Percentiles rank a stretch among this genome's conserved stretches.
Evolutionary conservation across 2,888 invertebrate species (phyloP).

Genomic region (Alloplasta piceator): DNA sequence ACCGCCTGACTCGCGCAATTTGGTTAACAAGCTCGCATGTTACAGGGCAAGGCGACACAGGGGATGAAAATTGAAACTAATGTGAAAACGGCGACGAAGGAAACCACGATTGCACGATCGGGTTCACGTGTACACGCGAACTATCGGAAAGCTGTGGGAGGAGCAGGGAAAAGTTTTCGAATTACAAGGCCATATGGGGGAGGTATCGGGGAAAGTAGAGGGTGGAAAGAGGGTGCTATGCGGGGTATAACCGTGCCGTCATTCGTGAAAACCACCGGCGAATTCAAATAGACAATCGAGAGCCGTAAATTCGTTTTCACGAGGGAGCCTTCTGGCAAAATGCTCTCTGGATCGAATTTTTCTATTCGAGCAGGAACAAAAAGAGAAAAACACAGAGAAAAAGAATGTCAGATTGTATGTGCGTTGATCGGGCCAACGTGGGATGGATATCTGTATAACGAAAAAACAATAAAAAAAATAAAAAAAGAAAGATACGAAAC

Average conservation of each 20-base stretch:
- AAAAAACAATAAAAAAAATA: slow-evolving; percentile 5
- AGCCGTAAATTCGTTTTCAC: background rate
- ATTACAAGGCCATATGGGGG: slow-evolving; percentile 20
- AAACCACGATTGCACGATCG: slow-evolving; percentile 34
- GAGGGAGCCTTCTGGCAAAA: background rate
- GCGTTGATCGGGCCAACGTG: background rate
- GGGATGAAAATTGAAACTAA: slow-evolving; percentile 32
- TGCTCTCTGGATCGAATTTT: slow-evolving; percentile 16
- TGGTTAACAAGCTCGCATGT: too few relatives aligned
- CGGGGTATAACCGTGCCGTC: background rate
- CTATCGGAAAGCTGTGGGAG: background rate
- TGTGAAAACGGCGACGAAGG: slow-evolving; percentile 29
- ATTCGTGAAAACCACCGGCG: background rate
- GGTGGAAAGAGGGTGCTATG: background rate
- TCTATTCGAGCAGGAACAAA: background rate
- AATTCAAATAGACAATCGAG: slow-evolving; percentile 2
- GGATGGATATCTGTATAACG: too few relatives aligned
- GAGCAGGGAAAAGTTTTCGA: slow-evolving; percentile 27
- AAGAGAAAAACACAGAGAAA: background rate
- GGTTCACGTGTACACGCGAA: slow-evolving; percentile 11
- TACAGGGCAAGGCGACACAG: background rate
- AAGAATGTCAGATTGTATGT: background rate
- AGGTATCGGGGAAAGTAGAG: background rate
- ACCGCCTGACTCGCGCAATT: too few relatives aligned
- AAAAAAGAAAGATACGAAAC: background rate